These are phyloP conservation scores for Stomatorhinus walkeri DNA, from an alignment of 2,797 vertebrate genomes.

Conservation along the genomic window DNA sequence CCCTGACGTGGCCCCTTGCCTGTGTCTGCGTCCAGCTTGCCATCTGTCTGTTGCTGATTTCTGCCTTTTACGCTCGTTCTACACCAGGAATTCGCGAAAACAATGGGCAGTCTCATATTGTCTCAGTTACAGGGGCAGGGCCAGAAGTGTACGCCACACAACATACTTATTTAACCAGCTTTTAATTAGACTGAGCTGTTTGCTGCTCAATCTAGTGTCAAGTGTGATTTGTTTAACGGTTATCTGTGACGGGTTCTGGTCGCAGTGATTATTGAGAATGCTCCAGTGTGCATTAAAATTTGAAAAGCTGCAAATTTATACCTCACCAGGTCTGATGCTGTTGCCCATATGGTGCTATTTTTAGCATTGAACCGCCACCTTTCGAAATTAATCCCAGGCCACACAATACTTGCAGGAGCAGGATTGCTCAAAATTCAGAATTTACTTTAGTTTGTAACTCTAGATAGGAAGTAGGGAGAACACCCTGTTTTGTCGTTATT, in stretches of 20 bases:
- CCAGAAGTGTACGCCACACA: background rate
- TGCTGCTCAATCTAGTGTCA: background rate
- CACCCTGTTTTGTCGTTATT: background rate
- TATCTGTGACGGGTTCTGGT: background rate
- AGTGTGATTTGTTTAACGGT: background rate
- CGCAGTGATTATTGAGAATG: background rate
- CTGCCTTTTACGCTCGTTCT: background rate
- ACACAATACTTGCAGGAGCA: background rate
- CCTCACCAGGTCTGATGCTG: background rate
- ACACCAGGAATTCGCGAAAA: background rate
- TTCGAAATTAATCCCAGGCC: background rate
- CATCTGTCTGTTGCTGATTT: background rate
- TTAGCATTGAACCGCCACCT: background rate
- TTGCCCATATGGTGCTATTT: background rate
- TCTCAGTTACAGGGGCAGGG: conserved; percentile 5
- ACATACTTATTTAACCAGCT: background rate
- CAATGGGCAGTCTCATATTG: conserved; percentile 6
- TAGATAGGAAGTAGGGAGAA: background rate
- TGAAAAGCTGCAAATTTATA: background rate
- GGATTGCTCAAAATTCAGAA: background rate
- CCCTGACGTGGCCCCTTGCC: background rate
- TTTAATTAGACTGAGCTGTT: conserved; percentile 7
- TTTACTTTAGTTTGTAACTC: background rate
- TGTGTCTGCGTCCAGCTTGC: background rate
- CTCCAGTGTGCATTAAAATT: background rate